These are phyloP conservation scores for Coleophora deauratella DNA, from an alignment of 2,888 invertebrate species.

Conservation along the genomic window DNA sequence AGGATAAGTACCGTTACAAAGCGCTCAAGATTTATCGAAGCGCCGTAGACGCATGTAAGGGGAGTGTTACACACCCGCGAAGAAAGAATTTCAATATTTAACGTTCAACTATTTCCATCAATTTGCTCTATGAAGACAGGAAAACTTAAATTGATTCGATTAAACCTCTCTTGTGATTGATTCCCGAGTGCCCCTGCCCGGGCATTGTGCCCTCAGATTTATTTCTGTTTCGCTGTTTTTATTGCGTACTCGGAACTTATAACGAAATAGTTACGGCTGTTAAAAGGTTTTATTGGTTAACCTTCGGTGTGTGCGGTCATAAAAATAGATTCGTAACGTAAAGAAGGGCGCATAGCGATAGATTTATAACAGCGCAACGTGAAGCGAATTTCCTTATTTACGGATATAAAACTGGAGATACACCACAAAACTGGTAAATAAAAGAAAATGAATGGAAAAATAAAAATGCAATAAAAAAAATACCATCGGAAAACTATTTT, in stretches of 20 bases:
- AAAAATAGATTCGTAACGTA: constrained; percentile 68
- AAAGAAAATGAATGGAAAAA: constrained; percentile 42
- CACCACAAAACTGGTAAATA: constrained; percentile 65
- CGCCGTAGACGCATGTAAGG: constrained; percentile 46
- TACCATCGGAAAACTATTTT: constrained; percentile 71
- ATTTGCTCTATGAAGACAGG: constrained; percentile 55
- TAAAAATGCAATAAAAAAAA: constrained; percentile 70
- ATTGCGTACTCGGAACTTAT: constrained; percentile 72
- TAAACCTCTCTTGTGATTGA: constrained; percentile 58
- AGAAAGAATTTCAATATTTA: constrained; percentile 40
- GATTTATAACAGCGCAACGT: constrained; percentile 68
- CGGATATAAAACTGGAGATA: constrained; percentile 66
- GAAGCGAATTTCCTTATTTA: constrained; percentile 66
- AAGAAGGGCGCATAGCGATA: constrained; percentile 61
- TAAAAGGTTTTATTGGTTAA: constrained; percentile 74
- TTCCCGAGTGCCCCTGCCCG: constrained; percentile 36
- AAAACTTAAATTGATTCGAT: constrained; percentile 64
- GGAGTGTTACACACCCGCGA: constrained; percentile 47
- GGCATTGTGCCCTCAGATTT: constrained; percentile 61
- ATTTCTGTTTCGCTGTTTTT: constrained; percentile 68
- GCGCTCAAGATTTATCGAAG: constrained; percentile 35
- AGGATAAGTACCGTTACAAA: too few species aligned
- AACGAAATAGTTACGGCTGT: constrained; percentile 73
- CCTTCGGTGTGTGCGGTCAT: constrained; percentile 69
- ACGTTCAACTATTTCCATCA: constrained; percentile 60